Percentiles rank a stretch among this genome's conserved stretches.
These are phyloP conservation scores for Troides helena DNA, from an alignment of 2,888 invertebrate genomes.

Conservation along the genomic window DNA sequence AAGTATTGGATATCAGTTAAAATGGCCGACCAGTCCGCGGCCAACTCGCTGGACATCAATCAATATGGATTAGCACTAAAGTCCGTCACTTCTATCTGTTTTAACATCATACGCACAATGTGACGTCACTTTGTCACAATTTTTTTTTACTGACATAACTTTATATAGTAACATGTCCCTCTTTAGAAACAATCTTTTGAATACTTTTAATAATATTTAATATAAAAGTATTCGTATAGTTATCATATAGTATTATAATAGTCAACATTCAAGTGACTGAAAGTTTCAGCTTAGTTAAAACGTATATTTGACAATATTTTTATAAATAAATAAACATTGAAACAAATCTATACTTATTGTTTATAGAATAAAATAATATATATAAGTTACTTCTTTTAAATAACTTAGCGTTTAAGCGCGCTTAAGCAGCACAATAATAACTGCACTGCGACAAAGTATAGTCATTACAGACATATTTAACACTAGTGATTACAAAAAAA, in stretches of 20 bases:
- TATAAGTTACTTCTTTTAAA: neutral
- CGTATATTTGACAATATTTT: no score
- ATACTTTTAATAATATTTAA: no score
- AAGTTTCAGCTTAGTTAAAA: no score
- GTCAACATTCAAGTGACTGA: no score
- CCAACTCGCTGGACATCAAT: conserved; percentile 8
- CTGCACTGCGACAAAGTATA: conserved; percentile 15
- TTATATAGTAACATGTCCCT: no score
- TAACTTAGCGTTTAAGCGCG: neutral
- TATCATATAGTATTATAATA: no score
- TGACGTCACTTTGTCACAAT: neutral
- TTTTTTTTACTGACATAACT: neutral
- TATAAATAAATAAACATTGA: no score
- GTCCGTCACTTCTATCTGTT: conserved; percentile 7
- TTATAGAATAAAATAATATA: no score
- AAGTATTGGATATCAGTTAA: conserved; percentile 13
- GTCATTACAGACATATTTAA: neutral
- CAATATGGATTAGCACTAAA: conserved; percentile 6
- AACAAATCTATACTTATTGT: no score
- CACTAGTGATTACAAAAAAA: neutral
- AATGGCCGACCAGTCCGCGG: neutral
- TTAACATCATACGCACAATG: neutral
- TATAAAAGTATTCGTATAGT: no score
- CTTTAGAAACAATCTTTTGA: no score
- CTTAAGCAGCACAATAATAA: neutral